A percentile compares a stretch with the other conserved stretches of the same genome.
phyloP scores from a whole-genome alignment of 2,888 invertebrate species.

The Cheilosia variabilis region DNA sequence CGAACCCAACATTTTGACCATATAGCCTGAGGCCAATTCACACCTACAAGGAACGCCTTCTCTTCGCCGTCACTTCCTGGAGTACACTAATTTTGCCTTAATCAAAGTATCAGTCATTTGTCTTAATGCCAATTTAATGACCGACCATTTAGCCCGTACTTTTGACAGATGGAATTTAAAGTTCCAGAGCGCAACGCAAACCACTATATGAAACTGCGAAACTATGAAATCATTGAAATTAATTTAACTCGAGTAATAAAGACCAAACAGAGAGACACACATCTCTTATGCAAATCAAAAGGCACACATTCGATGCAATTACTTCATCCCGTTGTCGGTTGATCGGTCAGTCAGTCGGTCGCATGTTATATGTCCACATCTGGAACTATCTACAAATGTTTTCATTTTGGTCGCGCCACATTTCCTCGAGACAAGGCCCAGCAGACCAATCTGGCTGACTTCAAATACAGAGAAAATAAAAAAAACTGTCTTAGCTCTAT shows the following conservation, averaged over 20 bases:
- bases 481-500: slow-evolving; percentile 53
- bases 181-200: slow-evolving; percentile 16
- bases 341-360: slow-evolving; percentile 27
- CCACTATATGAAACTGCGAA: not conserved
- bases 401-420: slow-evolving; percentile 67
- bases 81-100: not conserved
- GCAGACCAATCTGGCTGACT: slow-evolving; percentile 55
- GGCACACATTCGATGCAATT: slow-evolving; percentile 71
- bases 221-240: slow-evolving; percentile 57
- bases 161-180: slow-evolving; percentile 53
- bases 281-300: slow-evolving; percentile 73
- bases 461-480: slow-evolving; percentile 12
- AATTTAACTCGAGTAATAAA: slow-evolving; percentile 63
- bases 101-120: slow-evolving; percentile 33
- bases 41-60: slow-evolving; percentile 43
- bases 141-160: slow-evolving; percentile 33
- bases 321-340: slow-evolving; percentile 67
- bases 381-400: slow-evolving; percentile 64
- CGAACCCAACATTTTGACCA: slow-evolving; percentile 22
- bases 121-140: slow-evolving; percentile 69
- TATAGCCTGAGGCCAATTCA: slow-evolving; percentile 27
- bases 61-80: slow-evolving; percentile 35
- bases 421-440: slow-evolving; percentile 58
- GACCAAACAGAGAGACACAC: slow-evolving; percentile 48
- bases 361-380: slow-evolving; percentile 55